Base-by-base conservation (phyloP, 2,888 invertebrate genomes). In the Dione vanillae region DNA sequence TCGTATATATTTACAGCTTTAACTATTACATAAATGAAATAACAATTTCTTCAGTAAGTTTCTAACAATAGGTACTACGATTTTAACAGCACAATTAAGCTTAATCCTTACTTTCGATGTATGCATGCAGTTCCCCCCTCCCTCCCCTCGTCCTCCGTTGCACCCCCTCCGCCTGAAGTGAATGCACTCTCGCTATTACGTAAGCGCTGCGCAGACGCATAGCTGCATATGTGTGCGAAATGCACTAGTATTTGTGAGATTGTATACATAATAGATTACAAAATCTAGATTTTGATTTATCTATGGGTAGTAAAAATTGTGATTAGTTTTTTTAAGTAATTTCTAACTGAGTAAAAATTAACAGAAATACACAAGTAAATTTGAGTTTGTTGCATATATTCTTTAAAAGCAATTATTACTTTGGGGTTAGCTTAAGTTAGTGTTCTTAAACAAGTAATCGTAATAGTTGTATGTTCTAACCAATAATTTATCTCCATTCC, bases 131-230 rank as follows among this genome's bases (percentile, higher is more conserved):
- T 77, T 77, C 76, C 74, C 79, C 75, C 72, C 71, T 68, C 35
- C 35, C 19, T 43, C 8, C 14, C 67, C 75, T 79, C 75, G 72
- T 69, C 12, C 35, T 49, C 47, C 19, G 88, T 90, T 69, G 47
- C 47, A 47, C 49, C 9, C 64, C 73, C 73, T 59, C 75, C 74
- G 72, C 77, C 66, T 80, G 76, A 85, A 90, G 91, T 91, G 88
- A 91, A 91, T 90, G 92, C 91, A 91, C 92, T 91, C 91, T 89
- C 88, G 88, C 74, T 81, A 85, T 91, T 91, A 90, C 84, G 87
- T 90, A 91, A 91, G 83, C 82, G 82, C 76, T 80, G 77, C 80
- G 76, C 84, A 83, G 79, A 78, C 78, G 73, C 71, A 73, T 79
- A 84, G 79, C 82, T 69, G 71, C 62, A 70, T 71, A 72, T 79